phyloP scores from a whole-genome alignment of 2,113 vertebrate genomes.

The Orthonyx spaldingii region DNA sequence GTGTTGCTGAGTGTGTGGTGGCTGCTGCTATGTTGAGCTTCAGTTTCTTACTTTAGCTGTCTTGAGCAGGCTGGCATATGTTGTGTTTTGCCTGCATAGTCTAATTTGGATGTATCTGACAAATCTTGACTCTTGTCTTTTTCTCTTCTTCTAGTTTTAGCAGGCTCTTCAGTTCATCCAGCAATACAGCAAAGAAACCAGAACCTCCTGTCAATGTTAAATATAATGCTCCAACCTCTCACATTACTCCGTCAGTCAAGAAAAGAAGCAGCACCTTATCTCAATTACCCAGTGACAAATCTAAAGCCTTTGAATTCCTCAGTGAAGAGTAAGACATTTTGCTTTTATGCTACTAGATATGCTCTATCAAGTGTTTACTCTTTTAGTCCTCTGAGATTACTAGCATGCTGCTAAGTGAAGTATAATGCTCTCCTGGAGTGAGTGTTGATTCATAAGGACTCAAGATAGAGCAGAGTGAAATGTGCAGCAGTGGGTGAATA shows the following conservation, averaged over 20 bases:
- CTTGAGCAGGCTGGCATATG: neutral
- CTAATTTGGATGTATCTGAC: neutral
- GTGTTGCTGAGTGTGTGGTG: neutral
- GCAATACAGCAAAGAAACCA: slow-evolving; percentile 86
- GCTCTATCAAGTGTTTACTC: neutral
- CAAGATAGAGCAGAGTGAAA: neutral
- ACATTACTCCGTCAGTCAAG: slow-evolving; percentile 92
- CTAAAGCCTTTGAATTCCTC: slow-evolving; percentile 97
- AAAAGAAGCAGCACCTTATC: slow-evolving; percentile 94
- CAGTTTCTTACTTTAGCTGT: neutral
- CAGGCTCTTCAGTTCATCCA: slow-evolving; percentile 95
- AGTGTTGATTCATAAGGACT: neutral
- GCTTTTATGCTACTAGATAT: neutral
- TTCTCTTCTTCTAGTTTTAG: slow-evolving; percentile 83
- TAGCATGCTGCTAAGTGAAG: neutral
- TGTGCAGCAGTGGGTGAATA: neutral
- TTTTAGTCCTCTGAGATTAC: neutral
- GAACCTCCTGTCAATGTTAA: slow-evolving; percentile 93
- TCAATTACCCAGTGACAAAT: slow-evolving; percentile 95
- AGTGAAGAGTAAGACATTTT: slow-evolving; percentile 89
- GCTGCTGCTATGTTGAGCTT: neutral
- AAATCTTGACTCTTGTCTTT: neutral
- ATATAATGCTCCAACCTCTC: slow-evolving; percentile 95
- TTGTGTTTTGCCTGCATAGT: neutral
- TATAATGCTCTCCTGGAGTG: neutral